These are phyloP conservation scores for Gila robusta DNA, from an alignment of 2,797 vertebrate genomes.

Conservation along the genomic window DNA sequence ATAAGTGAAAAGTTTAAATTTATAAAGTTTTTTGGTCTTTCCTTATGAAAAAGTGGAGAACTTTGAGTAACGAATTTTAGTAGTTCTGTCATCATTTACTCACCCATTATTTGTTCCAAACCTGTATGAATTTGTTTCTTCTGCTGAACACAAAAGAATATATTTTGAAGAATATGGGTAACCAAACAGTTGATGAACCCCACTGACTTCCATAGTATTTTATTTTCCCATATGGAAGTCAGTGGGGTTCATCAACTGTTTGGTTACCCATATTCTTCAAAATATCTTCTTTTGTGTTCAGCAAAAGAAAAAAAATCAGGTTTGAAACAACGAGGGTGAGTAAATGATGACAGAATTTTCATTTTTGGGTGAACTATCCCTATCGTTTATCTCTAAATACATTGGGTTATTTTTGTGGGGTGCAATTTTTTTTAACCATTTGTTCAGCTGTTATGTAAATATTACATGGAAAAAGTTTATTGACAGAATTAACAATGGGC, in stretches of 20 bases:
- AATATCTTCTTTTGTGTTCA: background rate
- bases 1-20: background rate
- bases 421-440: background rate
- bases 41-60: background rate
- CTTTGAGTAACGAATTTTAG: background rate
- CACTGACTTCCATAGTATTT: background rate
- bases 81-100: no score
- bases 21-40: background rate
- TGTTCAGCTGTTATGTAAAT: background rate
- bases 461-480: background rate
- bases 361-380: background rate
- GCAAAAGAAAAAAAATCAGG: background rate
- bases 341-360: background rate
- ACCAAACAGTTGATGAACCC: background rate
- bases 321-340: background rate
- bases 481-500: background rate
- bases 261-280: background rate
- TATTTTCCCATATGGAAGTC: no score
- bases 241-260: no score
- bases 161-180: no score
- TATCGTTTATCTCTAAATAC: background rate
- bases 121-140: no score
- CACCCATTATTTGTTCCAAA: no score
- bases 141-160: no score
- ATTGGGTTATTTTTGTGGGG: background rate